Evolutionary conservation across 2,888 invertebrate genomes (phyloP).

Genomic region (Coleophora deauratella): DNA sequence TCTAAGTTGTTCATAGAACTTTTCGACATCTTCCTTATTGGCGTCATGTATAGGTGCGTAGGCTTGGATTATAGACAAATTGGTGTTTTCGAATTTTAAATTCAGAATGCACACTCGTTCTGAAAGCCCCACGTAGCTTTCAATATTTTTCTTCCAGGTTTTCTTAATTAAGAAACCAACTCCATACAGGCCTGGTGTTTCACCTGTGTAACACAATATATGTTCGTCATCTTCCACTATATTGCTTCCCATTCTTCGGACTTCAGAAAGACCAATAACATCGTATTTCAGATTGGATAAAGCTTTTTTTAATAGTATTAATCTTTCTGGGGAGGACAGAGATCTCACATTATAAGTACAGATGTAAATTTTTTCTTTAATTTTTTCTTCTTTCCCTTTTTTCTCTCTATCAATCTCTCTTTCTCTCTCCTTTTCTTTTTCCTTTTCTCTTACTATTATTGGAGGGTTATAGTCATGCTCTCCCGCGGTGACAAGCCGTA

Average conservation of each 20-base stretch:
- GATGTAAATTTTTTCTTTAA: no score
- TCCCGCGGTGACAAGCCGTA: no score
- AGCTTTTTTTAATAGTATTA: constrained; percentile 9
- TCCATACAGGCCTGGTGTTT: constrained; percentile 10
- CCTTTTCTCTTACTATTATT: no score
- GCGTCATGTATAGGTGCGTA: constrained; percentile 13
- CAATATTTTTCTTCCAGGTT: no score
- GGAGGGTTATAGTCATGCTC: no score
- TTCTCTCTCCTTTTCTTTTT: no score
- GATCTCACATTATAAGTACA: neutral
- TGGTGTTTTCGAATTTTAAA: neutral
- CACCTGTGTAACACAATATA: constrained; percentile 10
- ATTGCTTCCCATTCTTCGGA: constrained; percentile 5
- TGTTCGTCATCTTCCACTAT: constrained; percentile 11
- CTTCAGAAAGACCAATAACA: constrained; percentile 11
- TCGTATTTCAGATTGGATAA: constrained; percentile 10
- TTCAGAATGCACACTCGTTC: no score
- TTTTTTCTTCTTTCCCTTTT: no score
- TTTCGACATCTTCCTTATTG: constrained; percentile 4
- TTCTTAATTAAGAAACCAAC: no score
- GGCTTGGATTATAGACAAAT: constrained; percentile 9
- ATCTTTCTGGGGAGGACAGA: neutral
- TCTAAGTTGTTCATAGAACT: no score
- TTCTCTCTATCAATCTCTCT: no score
- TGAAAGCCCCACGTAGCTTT: no score